phyloP scores from a whole-genome alignment of 2,113 vertebrate genomes.

The Melanerpes formicivorus region DNA sequence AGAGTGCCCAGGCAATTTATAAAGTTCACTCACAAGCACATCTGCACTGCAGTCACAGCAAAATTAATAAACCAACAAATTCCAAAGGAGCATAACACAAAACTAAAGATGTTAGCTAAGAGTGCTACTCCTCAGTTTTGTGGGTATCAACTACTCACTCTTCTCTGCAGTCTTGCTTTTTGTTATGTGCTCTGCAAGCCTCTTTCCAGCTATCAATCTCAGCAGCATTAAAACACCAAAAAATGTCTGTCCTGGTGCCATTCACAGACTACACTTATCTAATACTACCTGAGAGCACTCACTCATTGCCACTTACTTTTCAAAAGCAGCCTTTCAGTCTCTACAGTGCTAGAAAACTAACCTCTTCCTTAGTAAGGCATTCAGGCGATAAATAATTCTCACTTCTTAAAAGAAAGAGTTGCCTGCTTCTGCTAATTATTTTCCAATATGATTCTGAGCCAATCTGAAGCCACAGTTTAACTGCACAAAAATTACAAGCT shows the following conservation, averaged over 20 bases:
- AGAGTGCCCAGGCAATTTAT: neutral
- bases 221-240: slow-evolving; percentile 6
- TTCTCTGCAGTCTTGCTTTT: slow-evolving; percentile 38
- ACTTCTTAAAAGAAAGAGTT: neutral
- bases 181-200: neutral
- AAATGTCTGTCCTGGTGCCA: slow-evolving; percentile 22
- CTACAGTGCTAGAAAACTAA: neutral
- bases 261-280: neutral
- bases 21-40: slow-evolving; percentile 1
- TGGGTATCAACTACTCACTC: neutral
- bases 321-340: neutral
- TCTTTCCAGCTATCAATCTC: slow-evolving; percentile 43
- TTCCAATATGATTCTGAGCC: neutral
- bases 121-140: neutral
- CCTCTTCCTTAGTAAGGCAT: neutral
- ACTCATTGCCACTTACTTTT: neutral
- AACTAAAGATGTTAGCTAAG: neutral
- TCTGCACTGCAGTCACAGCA: neutral
- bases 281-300: neutral
- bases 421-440: neutral
- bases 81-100: neutral
- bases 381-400: neutral
- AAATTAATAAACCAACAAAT: neutral
- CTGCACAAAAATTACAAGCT: neutral
- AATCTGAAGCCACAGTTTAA: neutral